Conservation (phyloP, 1,140 invertebrate species). For the Drosophila ambigua region DNA sequence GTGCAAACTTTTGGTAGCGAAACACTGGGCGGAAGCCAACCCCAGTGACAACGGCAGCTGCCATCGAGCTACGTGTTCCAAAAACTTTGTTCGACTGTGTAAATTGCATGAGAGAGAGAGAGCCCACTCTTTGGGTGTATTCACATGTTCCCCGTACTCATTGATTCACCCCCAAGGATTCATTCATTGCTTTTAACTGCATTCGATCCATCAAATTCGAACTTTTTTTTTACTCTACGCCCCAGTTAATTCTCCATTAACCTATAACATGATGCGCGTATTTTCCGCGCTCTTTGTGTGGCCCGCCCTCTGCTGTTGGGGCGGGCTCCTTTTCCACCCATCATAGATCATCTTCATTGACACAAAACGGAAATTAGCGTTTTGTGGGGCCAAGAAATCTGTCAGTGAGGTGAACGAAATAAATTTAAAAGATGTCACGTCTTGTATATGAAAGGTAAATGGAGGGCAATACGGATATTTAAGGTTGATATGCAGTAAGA, state of each 20-base stretch:
- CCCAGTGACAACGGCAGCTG: slow-evolving; percentile 48
- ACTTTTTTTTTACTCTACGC: slow-evolving; percentile 26
- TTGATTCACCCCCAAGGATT: too few species aligned
- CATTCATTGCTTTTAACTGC: slow-evolving; percentile 16
- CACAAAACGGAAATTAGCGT: slow-evolving; percentile 72
- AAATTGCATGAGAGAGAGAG: slow-evolving; percentile 18
- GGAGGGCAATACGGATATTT: too few species aligned
- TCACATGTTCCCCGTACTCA: neutral
- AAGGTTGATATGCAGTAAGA: too few species aligned
- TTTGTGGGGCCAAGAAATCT: neutral
- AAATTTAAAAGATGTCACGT: too few species aligned
- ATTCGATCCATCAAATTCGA: slow-evolving; percentile 39
- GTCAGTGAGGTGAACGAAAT: too few species aligned
- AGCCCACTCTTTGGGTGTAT: neutral
- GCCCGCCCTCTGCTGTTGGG: slow-evolving; percentile 1
- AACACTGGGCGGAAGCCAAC: neutral
- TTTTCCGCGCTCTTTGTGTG: slow-evolving; percentile 26
- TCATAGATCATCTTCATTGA: slow-evolving; percentile 76
- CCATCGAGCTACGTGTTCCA: slow-evolving; percentile 56
- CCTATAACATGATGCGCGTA: slow-evolving; percentile 44
- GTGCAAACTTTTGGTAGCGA: slow-evolving; percentile 49
- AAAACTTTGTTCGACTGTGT: slow-evolving; percentile 47
- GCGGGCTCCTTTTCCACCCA: slow-evolving; percentile 14
- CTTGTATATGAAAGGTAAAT: too few species aligned
- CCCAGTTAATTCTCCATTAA: slow-evolving; percentile 43